Evolutionary conservation across 2,797 vertebrate species (phyloP), one percentile per base, ranked within the genome.

Genomic region (Phoeniculus purpureus): DNA sequence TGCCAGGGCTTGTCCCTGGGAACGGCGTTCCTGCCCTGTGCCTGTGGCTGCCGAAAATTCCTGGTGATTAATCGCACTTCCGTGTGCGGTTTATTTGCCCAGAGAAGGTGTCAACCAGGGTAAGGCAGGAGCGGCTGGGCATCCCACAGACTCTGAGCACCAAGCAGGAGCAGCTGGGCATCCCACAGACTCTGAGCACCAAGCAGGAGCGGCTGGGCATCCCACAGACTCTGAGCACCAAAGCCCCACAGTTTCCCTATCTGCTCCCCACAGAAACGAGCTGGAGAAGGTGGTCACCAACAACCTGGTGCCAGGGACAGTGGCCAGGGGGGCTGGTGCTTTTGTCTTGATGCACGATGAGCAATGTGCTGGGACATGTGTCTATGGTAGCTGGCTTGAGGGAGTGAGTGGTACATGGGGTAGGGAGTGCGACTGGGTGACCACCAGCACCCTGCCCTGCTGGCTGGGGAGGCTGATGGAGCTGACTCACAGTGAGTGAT

Each of bases 281-380:
- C 62, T 12, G 54, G 54, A 79, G 64, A 73, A 17, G 7, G 12
- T 50, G 79, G 47, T 27, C 12, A 3, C 2, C 37, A 31, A 31
- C 22, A 70, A 4, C 15, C 10, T 8, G 0, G 22, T 0, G 6
- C 23, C 3, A 14, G 65, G 43, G 34, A 81, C 54, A 19, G 76
- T 20, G 54, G 50, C 23, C 0, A 2, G 0, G 0, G n/a, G 17
- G 50, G 18, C 50, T 0, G 0, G 45, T 56, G 25, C 2, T n/a
- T 40, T 23, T 17, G n/a, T 43, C 68, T 6, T 1, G 4, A 10
- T 3, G n/a, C 15, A 2, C 2, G 26, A 50, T 55, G 26, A 47
- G 29, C 51, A 15, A 1, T 6, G 64, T 20, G 56, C 40, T 2
- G 0, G 22, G 62, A 72, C 12, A 15, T 1, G 15, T 18, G 61